These are phyloP conservation scores for Nothobranchius kuhntae DNA, from an alignment of 2,113 vertebrate species.

Conservation along the genomic window DNA sequence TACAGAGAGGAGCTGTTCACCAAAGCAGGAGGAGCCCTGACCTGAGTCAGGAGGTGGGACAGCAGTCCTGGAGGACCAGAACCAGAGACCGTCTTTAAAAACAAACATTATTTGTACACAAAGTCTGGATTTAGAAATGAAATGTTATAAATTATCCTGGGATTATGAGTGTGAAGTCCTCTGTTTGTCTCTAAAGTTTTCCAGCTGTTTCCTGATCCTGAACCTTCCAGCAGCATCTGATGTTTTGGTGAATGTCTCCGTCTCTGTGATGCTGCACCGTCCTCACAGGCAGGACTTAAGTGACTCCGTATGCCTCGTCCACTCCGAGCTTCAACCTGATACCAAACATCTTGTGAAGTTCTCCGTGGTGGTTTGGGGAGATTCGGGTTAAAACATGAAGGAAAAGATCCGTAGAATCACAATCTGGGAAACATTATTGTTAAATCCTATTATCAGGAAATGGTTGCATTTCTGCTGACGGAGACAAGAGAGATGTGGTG, in stretches of 20 bases:
- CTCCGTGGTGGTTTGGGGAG: slow-evolving; percentile 8
- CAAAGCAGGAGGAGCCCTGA: too few relatives aligned
- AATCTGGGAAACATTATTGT: slow-evolving; percentile 54
- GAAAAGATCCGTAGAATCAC: slow-evolving; percentile 17
- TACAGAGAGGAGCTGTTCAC: too few relatives aligned
- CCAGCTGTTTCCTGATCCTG: neutral
- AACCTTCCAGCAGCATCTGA: neutral
- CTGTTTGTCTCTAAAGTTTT: too few relatives aligned
- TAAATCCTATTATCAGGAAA: slow-evolving; percentile 41
- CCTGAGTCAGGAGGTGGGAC: too few relatives aligned
- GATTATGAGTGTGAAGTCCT: too few relatives aligned
- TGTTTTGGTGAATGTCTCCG: neutral
- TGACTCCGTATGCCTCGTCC: neutral
- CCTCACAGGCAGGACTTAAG: neutral
- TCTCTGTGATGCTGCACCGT: neutral
- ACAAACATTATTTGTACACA: too few relatives aligned
- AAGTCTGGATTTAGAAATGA: too few relatives aligned
- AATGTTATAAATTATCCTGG: too few relatives aligned
- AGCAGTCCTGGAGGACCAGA: too few relatives aligned
- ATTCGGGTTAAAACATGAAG: slow-evolving; percentile 11
- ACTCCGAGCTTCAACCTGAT: neutral
- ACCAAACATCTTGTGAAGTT: slow-evolving; percentile 4
- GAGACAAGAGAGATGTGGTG: slow-evolving; percentile 50
- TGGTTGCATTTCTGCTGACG: slow-evolving; percentile 32
- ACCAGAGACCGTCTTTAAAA: too few relatives aligned